Conservation (phyloP, 2,113 vertebrate species). For the Rhegmatorhina hoffmannsi region DNA sequence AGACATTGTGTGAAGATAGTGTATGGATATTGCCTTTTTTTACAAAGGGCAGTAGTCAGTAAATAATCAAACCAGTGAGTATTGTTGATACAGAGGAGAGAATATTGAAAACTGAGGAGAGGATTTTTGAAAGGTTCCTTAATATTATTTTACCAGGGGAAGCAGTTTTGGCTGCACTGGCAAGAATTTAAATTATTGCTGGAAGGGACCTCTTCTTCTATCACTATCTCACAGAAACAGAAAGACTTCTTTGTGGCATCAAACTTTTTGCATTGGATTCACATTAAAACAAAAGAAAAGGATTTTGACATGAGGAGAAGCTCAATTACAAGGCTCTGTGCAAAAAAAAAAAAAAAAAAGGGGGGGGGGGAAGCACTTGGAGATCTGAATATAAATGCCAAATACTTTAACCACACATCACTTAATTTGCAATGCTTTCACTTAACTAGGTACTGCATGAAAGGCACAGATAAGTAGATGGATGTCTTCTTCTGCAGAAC, state of each 20-base stretch:
- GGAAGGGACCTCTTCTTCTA: neutral
- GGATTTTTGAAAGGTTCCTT: neutral
- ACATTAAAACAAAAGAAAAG: neutral
- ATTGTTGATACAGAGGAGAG: neutral
- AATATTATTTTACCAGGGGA: neutral
- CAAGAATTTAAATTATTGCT: neutral
- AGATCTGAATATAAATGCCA: neutral
- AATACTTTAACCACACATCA: neutral
- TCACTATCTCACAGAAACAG: neutral
- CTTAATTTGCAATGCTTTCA: neutral
- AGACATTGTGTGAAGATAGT: neutral
- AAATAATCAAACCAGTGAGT: neutral
- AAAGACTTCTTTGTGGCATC: neutral
- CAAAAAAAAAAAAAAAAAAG: neutral
- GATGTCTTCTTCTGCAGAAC: neutral
- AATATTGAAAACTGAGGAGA: neutral
- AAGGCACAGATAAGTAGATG: neutral
- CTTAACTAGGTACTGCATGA: neutral
- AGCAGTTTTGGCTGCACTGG: accelerated
- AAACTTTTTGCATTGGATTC: neutral
- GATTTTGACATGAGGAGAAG: neutral
- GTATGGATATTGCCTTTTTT: neutral
- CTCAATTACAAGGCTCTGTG: neutral
- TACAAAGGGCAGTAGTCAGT: neutral
- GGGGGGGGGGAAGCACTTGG: neutral